A percentile compares a stretch with the other conserved stretches of the same genome.
These are phyloP conservation scores for Bombus confusus DNA, from an alignment of 1,140 invertebrate species.

Conservation along the genomic window DNA sequence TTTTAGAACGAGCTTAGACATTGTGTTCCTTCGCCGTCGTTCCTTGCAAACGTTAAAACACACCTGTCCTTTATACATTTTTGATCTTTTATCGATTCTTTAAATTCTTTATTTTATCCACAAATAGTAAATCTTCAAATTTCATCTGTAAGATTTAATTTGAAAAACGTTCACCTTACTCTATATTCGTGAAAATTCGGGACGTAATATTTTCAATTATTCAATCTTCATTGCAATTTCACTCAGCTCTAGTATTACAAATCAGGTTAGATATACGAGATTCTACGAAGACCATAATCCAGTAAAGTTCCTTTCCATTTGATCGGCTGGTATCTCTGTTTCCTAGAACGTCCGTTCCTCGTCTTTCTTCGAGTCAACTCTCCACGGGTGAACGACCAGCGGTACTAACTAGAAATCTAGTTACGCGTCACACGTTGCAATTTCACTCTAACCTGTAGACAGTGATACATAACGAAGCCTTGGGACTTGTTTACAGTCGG, in stretches of 20 bases:
- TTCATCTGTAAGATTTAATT: neutral
- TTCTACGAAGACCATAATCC: neutral
- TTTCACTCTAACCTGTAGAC: constrained; percentile 28
- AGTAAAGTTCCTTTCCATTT: neutral
- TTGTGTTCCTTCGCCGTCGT: neutral
- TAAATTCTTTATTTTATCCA: neutral
- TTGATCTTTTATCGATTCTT: neutral
- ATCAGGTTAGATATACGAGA: neutral
- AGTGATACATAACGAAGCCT: neutral
- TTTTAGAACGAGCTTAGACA: neutral
- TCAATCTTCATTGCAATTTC: too few relatives aligned
- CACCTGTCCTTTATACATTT: neutral
- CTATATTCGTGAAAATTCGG: too few relatives aligned
- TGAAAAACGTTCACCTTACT: neutral
- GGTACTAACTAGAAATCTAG: constrained; percentile 40
- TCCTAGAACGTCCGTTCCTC: neutral
- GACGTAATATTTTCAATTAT: too few relatives aligned
- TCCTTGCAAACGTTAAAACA: neutral
- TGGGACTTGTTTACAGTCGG: neutral
- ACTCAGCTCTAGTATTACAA: too few relatives aligned
- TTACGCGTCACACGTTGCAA: constrained; percentile 22
- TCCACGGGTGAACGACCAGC: constrained; percentile 36
- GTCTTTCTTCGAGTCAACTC: neutral
- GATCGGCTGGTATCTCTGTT: neutral
- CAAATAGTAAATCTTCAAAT: neutral